Conservation (phyloP, 2,888 invertebrate species). For the Nomada ruficornis region DNA sequence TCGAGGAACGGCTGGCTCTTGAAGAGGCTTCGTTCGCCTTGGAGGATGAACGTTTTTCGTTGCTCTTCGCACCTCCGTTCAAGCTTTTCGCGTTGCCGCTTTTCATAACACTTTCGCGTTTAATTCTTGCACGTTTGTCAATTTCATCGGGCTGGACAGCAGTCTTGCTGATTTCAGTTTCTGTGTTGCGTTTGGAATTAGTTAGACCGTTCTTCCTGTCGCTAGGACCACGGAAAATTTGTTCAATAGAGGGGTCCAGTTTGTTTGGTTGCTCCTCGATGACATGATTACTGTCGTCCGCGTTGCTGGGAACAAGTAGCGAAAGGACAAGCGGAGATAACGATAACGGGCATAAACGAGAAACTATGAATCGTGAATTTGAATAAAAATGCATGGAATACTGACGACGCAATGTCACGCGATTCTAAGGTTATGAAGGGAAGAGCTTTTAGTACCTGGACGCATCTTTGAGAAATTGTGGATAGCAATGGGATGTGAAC, state of each 20-base stretch:
- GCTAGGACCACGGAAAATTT: constrained; percentile 27
- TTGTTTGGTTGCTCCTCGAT: constrained; percentile 14
- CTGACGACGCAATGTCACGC: background rate
- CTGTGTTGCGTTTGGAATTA: background rate
- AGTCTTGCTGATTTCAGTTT: background rate
- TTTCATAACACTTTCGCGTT: background rate
- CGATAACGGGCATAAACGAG: too few relatives aligned
- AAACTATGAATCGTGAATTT: background rate
- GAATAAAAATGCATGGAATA: too few relatives aligned
- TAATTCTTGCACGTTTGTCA: constrained; percentile 4
- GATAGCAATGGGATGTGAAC: constrained; percentile 19
- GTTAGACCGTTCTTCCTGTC: background rate
- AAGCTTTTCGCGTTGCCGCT: background rate
- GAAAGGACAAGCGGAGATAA: background rate
- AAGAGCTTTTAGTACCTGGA: constrained; percentile 45
- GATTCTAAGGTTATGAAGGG: background rate
- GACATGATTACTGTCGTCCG: background rate
- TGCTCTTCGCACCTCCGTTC: background rate
- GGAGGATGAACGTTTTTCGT: constrained; percentile 15
- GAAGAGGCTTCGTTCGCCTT: background rate
- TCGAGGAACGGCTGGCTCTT: constrained; percentile 2
- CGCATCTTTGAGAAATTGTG: constrained; percentile 25
- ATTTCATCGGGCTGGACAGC: background rate
- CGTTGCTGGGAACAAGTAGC: background rate
- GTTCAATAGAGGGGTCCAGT: constrained; percentile 29